Percentiles rank a stretch among this genome's conserved stretches.
These are phyloP conservation scores for Cossypha polioptera DNA, from an alignment of 2,797 vertebrate genomes.

Conservation along the genomic window DNA sequence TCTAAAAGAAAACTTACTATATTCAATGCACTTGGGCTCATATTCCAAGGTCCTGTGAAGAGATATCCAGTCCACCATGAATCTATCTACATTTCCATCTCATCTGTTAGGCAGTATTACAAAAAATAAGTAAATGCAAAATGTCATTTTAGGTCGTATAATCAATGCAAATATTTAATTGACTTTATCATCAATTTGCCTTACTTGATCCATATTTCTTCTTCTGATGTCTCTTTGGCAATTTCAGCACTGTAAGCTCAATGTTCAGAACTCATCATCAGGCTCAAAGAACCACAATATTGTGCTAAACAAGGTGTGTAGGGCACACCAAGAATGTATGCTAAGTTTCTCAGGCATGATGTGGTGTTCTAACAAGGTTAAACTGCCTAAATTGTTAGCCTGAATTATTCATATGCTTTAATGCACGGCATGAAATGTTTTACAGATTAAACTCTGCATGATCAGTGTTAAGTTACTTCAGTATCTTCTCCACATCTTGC, in stretches of 20 bases:
- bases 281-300: neutral
- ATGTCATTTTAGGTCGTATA: neutral
- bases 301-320: neutral
- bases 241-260: neutral
- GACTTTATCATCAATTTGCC: neutral
- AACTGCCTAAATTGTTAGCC: neutral
- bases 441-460: neutral
- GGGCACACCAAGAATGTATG: neutral
- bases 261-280: neutral
- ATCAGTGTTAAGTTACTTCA: neutral
- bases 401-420: no score
- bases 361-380: neutral
- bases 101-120: neutral
- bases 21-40: neutral
- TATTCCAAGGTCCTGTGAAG: neutral
- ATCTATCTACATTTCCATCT: neutral
- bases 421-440: neutral
- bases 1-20: neutral
- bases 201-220: neutral
- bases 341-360: neutral
- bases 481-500: accelerated
- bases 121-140: neutral
- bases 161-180: neutral
- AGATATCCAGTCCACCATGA: neutral
- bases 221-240: neutral